A percentile compares a stretch with the other conserved stretches of the same genome.
Evolutionary conservation across 2,113 vertebrate species (phyloP).

Genomic region (Cettia cetti): DNA sequence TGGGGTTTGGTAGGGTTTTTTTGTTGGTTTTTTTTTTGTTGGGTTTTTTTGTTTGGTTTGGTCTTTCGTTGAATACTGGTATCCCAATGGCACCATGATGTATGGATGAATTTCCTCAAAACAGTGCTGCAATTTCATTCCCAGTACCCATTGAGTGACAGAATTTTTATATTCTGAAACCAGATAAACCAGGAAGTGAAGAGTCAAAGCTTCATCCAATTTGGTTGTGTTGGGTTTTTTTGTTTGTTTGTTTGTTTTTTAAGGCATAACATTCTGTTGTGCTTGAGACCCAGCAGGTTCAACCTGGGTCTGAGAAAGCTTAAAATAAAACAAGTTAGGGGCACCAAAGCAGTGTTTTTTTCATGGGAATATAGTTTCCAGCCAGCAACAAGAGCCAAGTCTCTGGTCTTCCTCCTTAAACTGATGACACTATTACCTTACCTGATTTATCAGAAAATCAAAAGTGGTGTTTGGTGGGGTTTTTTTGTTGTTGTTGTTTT

Average conservation of each 20-base stretch:
- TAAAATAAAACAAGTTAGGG: background rate
- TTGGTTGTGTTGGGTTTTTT: too few relatives aligned
- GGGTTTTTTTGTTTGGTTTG: background rate
- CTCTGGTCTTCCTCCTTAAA: background rate
- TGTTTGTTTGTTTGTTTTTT: too few relatives aligned
- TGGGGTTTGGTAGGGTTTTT: background rate
- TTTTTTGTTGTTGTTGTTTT: too few relatives aligned
- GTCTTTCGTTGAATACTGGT: background rate
- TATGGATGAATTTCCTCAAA: background rate
- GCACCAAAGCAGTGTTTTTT: background rate
- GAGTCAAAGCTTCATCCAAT: background rate
- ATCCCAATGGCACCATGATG: background rate
- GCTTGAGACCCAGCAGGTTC: background rate
- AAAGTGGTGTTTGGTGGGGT: background rate
- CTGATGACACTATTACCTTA: background rate
- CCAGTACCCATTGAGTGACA: background rate
- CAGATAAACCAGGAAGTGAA: background rate
- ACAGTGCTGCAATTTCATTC: background rate
- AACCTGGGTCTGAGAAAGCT: background rate
- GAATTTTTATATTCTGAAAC: background rate
- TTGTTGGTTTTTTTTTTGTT: background rate
- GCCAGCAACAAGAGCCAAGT: background rate
- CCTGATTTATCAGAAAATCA: background rate
- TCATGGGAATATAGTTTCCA: background rate
- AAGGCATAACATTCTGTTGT: background rate